phyloP scores from a whole-genome alignment of 2,113 vertebrate genomes.

The Brachyistius frenatus region DNA sequence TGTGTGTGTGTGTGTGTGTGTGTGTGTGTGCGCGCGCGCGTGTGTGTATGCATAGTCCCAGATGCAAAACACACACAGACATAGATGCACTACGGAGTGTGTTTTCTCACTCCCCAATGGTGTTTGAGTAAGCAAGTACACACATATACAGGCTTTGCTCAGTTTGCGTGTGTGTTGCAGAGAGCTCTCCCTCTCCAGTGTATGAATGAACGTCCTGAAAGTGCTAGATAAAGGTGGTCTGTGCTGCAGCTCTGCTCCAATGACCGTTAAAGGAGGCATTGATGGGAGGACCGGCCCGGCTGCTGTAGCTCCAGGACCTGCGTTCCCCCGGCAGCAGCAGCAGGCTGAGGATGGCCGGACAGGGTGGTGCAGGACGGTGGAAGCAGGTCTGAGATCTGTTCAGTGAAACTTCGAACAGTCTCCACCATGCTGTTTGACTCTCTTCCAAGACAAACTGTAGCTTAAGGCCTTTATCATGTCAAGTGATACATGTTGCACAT shows the following conservation, averaged over 20 bases:
- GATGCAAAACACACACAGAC: slow-evolving; percentile 58
- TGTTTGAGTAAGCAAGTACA: slow-evolving; percentile 69
- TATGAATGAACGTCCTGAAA: slow-evolving; percentile 84
- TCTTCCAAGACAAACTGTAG: too few species aligned
- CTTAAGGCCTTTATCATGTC: too few species aligned
- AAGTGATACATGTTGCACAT: too few species aligned
- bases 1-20: slow-evolving; percentile 34
- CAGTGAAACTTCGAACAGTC: too few species aligned
- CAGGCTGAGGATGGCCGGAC: slow-evolving; percentile 27
- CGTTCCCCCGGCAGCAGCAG: slow-evolving; percentile 14
- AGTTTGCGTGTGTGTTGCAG: slow-evolving; percentile 59
- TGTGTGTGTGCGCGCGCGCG: slow-evolving; percentile 41
- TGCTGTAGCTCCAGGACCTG: slow-evolving; percentile 48
- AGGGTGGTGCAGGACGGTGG: background rate
- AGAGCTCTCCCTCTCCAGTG: slow-evolving; percentile 60
- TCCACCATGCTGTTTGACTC: too few species aligned
- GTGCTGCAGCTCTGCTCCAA: slow-evolving; percentile 75
- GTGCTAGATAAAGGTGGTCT: slow-evolving; percentile 83
- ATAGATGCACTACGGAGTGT: slow-evolving; percentile 55
- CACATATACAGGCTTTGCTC: slow-evolving; percentile 54
- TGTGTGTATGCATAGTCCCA: slow-evolving; percentile 27
- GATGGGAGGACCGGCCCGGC: slow-evolving; percentile 65
- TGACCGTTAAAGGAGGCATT: slow-evolving; percentile 83
- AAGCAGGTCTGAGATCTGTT: slow-evolving; percentile 18
- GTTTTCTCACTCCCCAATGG: slow-evolving; percentile 70